phyloP scores from a whole-genome alignment of 2,888 invertebrate genomes.

The Endomychus coccineus region DNA sequence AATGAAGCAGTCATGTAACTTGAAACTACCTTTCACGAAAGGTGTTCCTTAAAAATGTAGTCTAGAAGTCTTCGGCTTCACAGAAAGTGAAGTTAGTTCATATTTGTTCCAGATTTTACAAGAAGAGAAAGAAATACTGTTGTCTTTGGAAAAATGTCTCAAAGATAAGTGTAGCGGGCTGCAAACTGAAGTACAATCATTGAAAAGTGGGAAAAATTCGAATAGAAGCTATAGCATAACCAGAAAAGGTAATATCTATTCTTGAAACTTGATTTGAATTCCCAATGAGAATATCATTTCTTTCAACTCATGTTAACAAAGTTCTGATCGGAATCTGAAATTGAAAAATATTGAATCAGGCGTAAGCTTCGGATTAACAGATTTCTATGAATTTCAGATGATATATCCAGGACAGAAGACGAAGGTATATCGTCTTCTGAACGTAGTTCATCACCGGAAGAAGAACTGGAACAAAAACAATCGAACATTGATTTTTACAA shows the following conservation, averaged over 20 bases:
- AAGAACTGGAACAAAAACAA: conserved; percentile 51
- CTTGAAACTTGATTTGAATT: no score
- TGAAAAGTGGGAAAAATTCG: conserved; percentile 36
- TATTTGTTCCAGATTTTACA: conserved; percentile 54
- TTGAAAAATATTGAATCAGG: no score
- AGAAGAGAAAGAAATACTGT: conserved; percentile 67
- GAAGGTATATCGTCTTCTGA: conserved; percentile 86
- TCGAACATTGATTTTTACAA: conserved; percentile 56
- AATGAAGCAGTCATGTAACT: not conserved
- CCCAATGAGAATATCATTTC: no score
- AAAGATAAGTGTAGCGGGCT: conserved; percentile 70
- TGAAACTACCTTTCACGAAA: not conserved
- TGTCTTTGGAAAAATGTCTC: conserved; percentile 65
- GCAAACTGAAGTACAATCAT: conserved; percentile 61
- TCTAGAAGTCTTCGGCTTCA: not conserved
- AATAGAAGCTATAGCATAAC: no score
- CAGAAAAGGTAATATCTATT: no score
- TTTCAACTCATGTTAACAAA: no score
- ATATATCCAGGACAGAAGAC: conserved; percentile 74
- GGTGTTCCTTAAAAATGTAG: no score
- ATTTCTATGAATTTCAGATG: conserved; percentile 52
- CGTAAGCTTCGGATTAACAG: no score
- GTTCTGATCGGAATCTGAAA: no score
- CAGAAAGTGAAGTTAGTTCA: not conserved
- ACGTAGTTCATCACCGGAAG: conserved; percentile 67